Evolutionary conservation across 2,888 invertebrate genomes (phyloP).

Genomic region (Acleris literana): DNA sequence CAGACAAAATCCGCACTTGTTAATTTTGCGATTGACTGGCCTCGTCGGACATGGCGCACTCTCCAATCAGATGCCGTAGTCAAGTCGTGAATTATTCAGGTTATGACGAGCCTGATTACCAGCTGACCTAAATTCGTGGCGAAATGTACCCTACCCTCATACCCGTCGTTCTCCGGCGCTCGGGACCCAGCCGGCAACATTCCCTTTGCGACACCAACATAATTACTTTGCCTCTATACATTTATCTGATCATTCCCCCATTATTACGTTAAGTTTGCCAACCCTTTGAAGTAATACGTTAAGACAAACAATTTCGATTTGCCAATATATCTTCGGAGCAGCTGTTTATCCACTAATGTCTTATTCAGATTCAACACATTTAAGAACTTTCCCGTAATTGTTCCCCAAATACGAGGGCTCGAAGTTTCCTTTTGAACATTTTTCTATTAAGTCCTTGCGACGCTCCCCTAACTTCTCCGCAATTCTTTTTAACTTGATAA

Average conservation of each 20-base stretch:
- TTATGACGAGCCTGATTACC: constrained; percentile 67
- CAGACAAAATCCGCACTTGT: constrained; percentile 3
- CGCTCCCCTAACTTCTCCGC: constrained; percentile 46
- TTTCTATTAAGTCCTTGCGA: constrained; percentile 55
- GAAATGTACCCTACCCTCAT: constrained; percentile 47
- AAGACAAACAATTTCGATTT: constrained; percentile 8
- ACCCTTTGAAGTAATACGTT: background rate
- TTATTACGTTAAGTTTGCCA: background rate
- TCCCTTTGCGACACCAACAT: constrained; percentile 28
- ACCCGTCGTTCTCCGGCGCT: constrained; percentile 34
- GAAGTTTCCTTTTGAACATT: constrained; percentile 53
- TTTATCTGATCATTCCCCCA: constrained; percentile 24
- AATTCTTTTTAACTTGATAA: constrained; percentile 49
- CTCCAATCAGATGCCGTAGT: constrained; percentile 53
- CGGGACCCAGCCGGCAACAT: constrained; percentile 24
- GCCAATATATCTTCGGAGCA: background rate
- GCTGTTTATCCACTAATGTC: constrained; percentile 20
- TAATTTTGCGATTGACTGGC: constrained; percentile 19
- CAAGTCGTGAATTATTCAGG: constrained; percentile 58
- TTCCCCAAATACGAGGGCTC: constrained; percentile 49
- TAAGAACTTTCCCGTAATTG: constrained; percentile 43
- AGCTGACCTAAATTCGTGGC: constrained; percentile 56
- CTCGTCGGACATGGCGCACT: constrained; percentile 40
- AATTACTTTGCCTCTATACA: constrained; percentile 30
- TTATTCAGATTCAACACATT: constrained; percentile 35